Conservation (phyloP, 2,888 invertebrate species). For the Bugula neritina region DNA sequence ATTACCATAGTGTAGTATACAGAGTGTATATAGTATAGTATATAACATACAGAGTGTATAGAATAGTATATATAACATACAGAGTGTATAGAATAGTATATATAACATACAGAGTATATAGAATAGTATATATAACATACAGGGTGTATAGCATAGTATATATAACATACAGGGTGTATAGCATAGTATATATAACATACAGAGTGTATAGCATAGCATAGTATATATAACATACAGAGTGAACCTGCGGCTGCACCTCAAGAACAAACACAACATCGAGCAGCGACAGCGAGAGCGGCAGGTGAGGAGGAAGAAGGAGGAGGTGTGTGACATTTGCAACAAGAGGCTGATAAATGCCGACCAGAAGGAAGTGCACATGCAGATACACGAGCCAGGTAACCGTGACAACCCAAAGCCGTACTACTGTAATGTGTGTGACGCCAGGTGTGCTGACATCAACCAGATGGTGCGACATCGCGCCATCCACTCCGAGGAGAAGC, state of each 20-base stretch:
- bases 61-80: too few species aligned
- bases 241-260: constrained; percentile 1
- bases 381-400: constrained; percentile 15
- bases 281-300: constrained; percentile 9
- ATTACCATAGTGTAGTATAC: too few species aligned
- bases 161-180: too few species aligned
- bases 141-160: too few species aligned
- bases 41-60: too few species aligned
- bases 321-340: constrained; percentile 1
- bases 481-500: constrained; percentile 15
- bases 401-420: neutral
- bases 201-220: too few species aligned
- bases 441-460: constrained; percentile 13
- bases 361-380: constrained; percentile 23
- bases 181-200: too few species aligned
- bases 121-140: too few species aligned
- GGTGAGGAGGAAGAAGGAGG: constrained; percentile 12
- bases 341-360: constrained; percentile 10
- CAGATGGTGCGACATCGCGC: constrained; percentile 23
- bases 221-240: too few species aligned
- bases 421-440: constrained; percentile 18
- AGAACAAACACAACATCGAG: constrained; percentile 26
- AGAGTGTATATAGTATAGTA: too few species aligned
- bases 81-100: too few species aligned
- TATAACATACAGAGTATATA: too few species aligned